Percentiles rank a stretch among this genome's conserved stretches.
Evolutionary conservation across 2,888 invertebrate species (phyloP).

Genomic region (Meiosimyza decipiens): DNA sequence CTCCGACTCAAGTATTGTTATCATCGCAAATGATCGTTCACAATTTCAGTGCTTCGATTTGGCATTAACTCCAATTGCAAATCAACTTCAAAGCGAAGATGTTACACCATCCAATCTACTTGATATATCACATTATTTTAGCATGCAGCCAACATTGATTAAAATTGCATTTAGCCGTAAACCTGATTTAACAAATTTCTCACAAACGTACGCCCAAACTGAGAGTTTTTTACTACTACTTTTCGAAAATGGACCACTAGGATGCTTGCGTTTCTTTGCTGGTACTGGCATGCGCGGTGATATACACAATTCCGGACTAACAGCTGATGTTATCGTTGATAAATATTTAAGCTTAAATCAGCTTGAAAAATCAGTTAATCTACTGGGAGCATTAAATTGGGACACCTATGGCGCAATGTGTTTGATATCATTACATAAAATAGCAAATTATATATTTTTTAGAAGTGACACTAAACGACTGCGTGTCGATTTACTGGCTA

Average conservation of each 20-base stretch:
- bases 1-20: slow-evolving; percentile 75
- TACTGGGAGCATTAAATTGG: slow-evolving; percentile 80
- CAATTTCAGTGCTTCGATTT: slow-evolving; percentile 82
- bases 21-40: slow-evolving; percentile 77
- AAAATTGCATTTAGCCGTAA: slow-evolving; percentile 73
- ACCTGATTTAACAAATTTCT: slow-evolving; percentile 65
- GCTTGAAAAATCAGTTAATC: slow-evolving; percentile 76
- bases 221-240: slow-evolving; percentile 71
- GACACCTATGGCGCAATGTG: slow-evolving; percentile 79
- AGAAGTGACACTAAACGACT: slow-evolving; percentile 58
- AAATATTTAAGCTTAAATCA: slow-evolving; percentile 75
- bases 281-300: slow-evolving; percentile 67
- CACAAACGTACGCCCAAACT: slow-evolving; percentile 65
- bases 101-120: slow-evolving; percentile 72
- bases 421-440: slow-evolving; percentile 79
- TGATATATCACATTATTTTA: slow-evolving; percentile 71
- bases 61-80: slow-evolving; percentile 75
- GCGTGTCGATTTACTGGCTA: slow-evolving; percentile 73
- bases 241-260: slow-evolving; percentile 74
- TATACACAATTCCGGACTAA: slow-evolving; percentile 68
- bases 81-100: slow-evolving; percentile 76
- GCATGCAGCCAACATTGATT: slow-evolving; percentile 70
- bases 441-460: slow-evolving; percentile 73
- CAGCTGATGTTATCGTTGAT: slow-evolving; percentile 72
- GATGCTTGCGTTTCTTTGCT: slow-evolving; percentile 69